Evolutionary conservation across 2,888 invertebrate species (phyloP).

Genomic region (Troglohyphantes excavatus): DNA sequence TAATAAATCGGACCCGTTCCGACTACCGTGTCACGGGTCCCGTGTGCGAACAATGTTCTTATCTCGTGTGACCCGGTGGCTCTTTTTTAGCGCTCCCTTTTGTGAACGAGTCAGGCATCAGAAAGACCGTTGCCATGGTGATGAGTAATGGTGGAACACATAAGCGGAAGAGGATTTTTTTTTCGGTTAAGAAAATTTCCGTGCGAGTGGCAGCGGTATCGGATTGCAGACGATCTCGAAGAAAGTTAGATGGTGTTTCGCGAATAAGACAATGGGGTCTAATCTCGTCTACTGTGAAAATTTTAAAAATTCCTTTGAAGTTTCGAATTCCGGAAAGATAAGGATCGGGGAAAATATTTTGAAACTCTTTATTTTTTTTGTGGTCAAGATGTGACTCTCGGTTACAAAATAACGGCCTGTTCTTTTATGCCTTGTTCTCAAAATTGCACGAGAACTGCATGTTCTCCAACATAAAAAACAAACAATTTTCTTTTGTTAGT

Average conservation of each 20-base stretch:
- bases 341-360: no score
- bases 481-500: no score
- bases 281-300: not conserved
- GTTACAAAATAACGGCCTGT: no score
- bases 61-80: constrained; percentile 8
- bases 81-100: constrained; percentile 3
- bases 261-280: not conserved
- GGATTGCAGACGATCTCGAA: not conserved
- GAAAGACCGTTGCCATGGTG: not conserved
- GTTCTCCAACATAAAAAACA: no score
- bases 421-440: no score
- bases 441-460: no score
- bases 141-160: not conserved
- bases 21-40: constrained; percentile 1
- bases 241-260: not conserved
- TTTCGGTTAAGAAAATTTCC: constrained; percentile 4
- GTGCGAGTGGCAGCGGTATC: not conserved
- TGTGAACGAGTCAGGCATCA: not conserved
- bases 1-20: not conserved
- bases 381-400: no score
- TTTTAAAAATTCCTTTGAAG: no score
- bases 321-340: no score
- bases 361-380: no score
- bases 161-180: not conserved
- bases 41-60: not conserved